Conservation (phyloP, 2,888 invertebrate genomes). For the Parthenolecanium corni region DNA sequence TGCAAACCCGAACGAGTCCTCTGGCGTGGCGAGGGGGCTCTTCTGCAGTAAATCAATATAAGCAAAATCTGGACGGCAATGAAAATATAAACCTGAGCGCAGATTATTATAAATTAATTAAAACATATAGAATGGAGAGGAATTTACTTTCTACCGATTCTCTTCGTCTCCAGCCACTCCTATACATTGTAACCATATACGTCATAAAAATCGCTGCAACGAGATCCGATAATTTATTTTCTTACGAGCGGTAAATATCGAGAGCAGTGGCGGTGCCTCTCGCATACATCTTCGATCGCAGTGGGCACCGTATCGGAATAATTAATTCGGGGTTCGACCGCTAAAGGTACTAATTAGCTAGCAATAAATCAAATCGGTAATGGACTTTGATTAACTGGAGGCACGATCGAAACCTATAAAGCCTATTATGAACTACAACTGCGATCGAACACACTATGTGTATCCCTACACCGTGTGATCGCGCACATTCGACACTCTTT, state of each 20-base stretch:
- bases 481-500: background rate
- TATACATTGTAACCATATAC: slow-evolving; percentile 24
- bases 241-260: slow-evolving; percentile 19
- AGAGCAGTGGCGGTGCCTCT: slow-evolving; percentile 3
- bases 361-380: slow-evolving; percentile 24
- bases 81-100: no score
- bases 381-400: slow-evolving; percentile 24
- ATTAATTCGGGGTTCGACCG: slow-evolving; percentile 22
- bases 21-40: no score
- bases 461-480: background rate
- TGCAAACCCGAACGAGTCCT: no score
- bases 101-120: no score
- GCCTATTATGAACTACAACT: no score
- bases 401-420: slow-evolving; percentile 21
- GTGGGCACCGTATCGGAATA: slow-evolving; percentile 11
- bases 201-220: slow-evolving; percentile 20
- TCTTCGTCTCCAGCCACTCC: no score
- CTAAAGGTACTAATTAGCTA: slow-evolving; percentile 23
- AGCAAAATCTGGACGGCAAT: no score
- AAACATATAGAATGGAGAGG: no score
- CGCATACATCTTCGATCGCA: background rate
- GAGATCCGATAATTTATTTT: slow-evolving; percentile 21
- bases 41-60: no score
- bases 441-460: background rate
- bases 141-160: no score